phyloP scores from a whole-genome alignment of 2,797 vertebrate species.

The Bovichtus variegatus region DNA sequence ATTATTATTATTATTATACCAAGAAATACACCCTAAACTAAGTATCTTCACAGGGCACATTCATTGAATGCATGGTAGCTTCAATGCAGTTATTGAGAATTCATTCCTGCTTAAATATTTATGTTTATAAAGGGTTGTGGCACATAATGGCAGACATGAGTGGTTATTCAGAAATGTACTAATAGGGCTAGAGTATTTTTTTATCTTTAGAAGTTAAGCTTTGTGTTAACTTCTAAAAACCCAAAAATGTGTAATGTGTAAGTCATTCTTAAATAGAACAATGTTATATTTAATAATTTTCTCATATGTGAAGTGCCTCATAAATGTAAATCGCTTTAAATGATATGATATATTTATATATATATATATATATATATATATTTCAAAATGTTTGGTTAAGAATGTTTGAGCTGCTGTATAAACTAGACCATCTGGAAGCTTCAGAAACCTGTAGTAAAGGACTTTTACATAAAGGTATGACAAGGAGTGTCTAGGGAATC shows the following conservation, averaged over 20 bases:
- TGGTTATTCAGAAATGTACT: neutral
- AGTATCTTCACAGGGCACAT: neutral
- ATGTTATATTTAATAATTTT: neutral
- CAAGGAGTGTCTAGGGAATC: constrained; percentile 30
- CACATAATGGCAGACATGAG: neutral
- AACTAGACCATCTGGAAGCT: constrained; percentile 9
- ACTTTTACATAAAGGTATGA: constrained; percentile 31
- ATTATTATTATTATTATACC: neutral
- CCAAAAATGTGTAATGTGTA: neutral
- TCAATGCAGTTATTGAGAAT: neutral
- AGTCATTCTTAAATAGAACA: constrained; percentile 3
- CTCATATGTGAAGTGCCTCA: constrained; percentile 46
- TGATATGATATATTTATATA: neutral
- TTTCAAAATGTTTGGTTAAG: constrained; percentile 1
- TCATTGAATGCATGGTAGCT: constrained; percentile 14
- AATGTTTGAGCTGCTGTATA: constrained; percentile 12
- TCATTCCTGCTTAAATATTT: neutral
- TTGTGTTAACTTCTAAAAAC: neutral
- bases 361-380: neutral
- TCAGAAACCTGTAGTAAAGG: constrained; percentile 11
- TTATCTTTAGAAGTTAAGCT: neutral
- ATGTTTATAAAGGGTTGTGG: neutral
- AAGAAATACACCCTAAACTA: no score
- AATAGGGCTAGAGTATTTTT: neutral
- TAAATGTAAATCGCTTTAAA: constrained; percentile 15